These are phyloP conservation scores for Venusia cambrica DNA, from an alignment of 2,888 invertebrate species.

Conservation along the genomic window DNA sequence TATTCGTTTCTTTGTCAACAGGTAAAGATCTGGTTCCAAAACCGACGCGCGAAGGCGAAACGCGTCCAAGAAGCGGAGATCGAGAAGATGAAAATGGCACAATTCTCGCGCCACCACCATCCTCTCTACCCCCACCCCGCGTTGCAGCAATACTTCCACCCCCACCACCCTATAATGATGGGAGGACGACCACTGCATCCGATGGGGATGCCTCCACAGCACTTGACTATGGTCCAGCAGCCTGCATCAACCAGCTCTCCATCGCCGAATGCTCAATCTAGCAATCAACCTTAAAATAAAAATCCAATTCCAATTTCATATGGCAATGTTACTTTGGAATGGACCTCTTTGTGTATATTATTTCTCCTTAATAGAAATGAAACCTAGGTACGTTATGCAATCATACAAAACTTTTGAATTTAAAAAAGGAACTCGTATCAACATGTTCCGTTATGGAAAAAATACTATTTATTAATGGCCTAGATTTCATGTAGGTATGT, in stretches of 20 bases:
- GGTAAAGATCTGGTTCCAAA: conserved; percentile 97
- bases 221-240: conserved; percentile 64
- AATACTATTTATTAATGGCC: too few relatives aligned
- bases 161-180: conserved; percentile 79
- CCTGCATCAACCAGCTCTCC: conserved; percentile 64
- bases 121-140: conserved; percentile 81
- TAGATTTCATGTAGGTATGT: too few relatives aligned
- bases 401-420: too few relatives aligned
- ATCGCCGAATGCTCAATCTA: conserved; percentile 62
- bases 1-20: conserved; percentile 62
- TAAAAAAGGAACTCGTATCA: conserved; percentile 4
- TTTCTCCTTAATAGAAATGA: too few relatives aligned
- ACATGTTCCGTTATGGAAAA: too few relatives aligned
- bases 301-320: too few relatives aligned
- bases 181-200: conserved; percentile 69
- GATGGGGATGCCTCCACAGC: conserved; percentile 70
- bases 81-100: conserved; percentile 95
- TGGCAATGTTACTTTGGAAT: too few relatives aligned
- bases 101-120: conserved; percentile 82
- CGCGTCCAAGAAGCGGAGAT: conserved; percentile 98
- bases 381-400: too few relatives aligned
- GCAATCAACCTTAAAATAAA: conserved; percentile 42
- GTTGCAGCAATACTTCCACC: conserved; percentile 83
- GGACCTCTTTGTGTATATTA: too few relatives aligned
- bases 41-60: conserved; percentile 97